A percentile compares a stretch with the other conserved stretches of the same genome.
These are phyloP conservation scores for Mesochorus sp. DNA, from an alignment of 2,888 invertebrate genomes.

Conservation along the genomic window DNA sequence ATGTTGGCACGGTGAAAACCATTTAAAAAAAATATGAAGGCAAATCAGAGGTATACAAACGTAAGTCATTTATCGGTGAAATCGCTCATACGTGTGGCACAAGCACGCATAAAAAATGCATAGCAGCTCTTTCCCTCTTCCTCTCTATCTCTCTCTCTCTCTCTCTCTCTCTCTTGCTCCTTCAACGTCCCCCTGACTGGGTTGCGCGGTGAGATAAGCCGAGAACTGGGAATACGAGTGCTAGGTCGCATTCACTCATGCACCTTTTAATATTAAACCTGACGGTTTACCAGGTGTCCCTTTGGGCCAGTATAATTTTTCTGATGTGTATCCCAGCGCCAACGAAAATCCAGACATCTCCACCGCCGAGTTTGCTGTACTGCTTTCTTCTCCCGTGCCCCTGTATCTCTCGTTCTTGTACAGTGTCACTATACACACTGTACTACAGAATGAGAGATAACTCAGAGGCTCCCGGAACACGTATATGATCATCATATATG, in stretches of 20 bases:
- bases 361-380: conserved; percentile 22
- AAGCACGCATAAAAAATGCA: conserved; percentile 52
- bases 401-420: not conserved
- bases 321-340: conserved; percentile 62
- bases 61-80: no score
- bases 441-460: conserved; percentile 47
- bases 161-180: conserved; percentile 5
- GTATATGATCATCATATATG: conserved; percentile 55
- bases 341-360: conserved; percentile 63
- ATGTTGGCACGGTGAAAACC: no score
- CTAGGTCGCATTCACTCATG: conserved; percentile 76
- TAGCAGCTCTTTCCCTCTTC: conserved; percentile 18
- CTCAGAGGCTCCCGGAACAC: conserved; percentile 52
- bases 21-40: no score
- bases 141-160: not conserved
- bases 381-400: conserved; percentile 7
- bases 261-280: conserved; percentile 79
- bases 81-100: conserved; percentile 40
- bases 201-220: conserved; percentile 60
- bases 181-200: not conserved
- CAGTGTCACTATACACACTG: conserved; percentile 10
- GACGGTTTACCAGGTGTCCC: conserved; percentile 71
- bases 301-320: conserved; percentile 69
- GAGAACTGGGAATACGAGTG: conserved; percentile 73
- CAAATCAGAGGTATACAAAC: no score